Evolutionary conservation across 2,888 invertebrate genomes (phyloP).

Genomic region (Aphodius sticticus): DNA sequence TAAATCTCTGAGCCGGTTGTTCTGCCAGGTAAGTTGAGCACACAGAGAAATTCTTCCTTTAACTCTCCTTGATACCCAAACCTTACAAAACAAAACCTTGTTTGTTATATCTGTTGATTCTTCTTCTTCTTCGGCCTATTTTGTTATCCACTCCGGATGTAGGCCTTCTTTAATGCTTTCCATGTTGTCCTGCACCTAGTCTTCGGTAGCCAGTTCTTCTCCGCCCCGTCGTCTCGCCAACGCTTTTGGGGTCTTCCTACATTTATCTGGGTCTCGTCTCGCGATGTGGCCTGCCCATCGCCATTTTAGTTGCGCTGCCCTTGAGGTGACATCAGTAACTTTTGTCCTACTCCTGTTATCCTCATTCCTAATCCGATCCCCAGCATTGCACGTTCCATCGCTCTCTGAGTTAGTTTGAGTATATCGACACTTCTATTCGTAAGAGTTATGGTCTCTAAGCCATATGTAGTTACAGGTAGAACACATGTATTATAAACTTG

Average conservation of each 20-base stretch:
- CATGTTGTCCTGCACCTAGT: not conserved
- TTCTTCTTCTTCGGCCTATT: not conserved
- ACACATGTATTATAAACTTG: not conserved
- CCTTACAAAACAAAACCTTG: too few species aligned
- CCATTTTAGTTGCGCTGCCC: not conserved
- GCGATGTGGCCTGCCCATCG: too few species aligned
- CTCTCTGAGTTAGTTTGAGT: not conserved
- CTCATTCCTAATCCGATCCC: not conserved
- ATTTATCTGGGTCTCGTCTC: too few species aligned
- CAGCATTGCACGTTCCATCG: not conserved
- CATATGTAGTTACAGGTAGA: not conserved
- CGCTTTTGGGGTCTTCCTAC: too few species aligned
- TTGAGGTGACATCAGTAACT: not conserved
- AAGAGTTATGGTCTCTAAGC: not conserved
- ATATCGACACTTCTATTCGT: not conserved
- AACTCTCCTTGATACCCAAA: too few species aligned
- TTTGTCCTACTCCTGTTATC: not conserved
- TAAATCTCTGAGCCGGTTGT: too few species aligned
- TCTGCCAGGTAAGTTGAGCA: too few species aligned
- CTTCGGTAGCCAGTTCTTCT: not conserved
- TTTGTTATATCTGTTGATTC: too few species aligned
- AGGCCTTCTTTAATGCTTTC: not conserved
- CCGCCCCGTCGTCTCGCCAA: not conserved
- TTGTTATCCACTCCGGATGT: not conserved
- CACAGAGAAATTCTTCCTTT: too few species aligned